Conservation (phyloP, 1,140 invertebrate genomes). For the Drosophila sproati region DNA sequence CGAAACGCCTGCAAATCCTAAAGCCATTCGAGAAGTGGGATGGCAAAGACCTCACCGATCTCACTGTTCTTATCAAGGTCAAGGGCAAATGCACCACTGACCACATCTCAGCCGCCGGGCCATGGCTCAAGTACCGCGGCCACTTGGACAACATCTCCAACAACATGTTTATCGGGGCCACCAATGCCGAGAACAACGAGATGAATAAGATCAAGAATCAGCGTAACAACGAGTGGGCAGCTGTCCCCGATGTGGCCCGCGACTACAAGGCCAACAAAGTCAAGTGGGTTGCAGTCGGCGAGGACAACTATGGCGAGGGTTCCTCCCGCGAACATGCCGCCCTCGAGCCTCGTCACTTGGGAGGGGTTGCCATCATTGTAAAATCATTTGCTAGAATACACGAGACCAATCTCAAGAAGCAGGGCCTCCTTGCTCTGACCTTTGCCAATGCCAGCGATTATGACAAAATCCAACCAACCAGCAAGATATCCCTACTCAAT, state of each 20-base stretch:
- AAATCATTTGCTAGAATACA: conserved; percentile 99
- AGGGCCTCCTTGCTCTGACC: conserved; percentile 98
- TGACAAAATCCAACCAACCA: conserved; percentile 97
- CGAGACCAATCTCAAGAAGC: conserved; percentile 99
- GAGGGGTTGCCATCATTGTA: conserved; percentile 98
- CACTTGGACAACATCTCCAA: conserved; percentile 99
- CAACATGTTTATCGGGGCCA: conserved; percentile 99
- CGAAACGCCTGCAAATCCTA: conserved; percentile 96
- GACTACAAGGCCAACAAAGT: conserved; percentile 96
- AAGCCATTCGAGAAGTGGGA: conserved; percentile 98
- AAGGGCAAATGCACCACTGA: conserved; percentile 99
- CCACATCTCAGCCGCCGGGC: conserved; percentile 99
- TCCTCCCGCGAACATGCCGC: conserved; percentile 98
- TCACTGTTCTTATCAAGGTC: conserved; percentile 97
- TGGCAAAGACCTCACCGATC: conserved; percentile 96
- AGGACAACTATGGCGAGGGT: conserved; percentile 99
- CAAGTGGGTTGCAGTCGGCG: conserved; percentile 97
- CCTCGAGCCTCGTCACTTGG: conserved; percentile 96
- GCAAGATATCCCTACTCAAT: conserved; percentile 96
- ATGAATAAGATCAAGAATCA: conserved; percentile 98
- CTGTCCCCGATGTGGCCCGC: conserved; percentile 97
- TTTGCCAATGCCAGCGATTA: conserved; percentile 98
- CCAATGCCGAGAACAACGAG: conserved; percentile 97
- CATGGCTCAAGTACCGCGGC: conserved; percentile 99
- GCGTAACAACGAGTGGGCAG: conserved; percentile 92